Conservation (phyloP, 2,797 vertebrate genomes). For the Pipistrellus kuhlii region DNA sequence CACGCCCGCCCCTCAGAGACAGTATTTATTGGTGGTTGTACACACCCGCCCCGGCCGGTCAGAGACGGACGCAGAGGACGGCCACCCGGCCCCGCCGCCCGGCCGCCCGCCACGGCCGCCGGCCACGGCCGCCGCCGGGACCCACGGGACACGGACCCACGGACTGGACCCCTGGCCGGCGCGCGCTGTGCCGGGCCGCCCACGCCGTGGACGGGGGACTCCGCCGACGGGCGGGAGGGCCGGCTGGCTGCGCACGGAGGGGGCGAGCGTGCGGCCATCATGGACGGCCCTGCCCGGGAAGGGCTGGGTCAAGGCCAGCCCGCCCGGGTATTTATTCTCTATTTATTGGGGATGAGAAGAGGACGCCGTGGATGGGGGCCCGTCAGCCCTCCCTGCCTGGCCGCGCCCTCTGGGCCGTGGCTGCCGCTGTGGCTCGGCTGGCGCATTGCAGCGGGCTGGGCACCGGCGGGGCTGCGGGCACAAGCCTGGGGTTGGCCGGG, state of each 20-base stretch:
- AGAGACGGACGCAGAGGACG: not conserved
- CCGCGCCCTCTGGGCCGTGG: slow-evolving; percentile 56
- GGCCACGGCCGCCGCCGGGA: not conserved
- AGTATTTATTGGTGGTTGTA: slow-evolving; percentile 98
- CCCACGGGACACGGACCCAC: not conserved
- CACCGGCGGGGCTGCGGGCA: not conserved
- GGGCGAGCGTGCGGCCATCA: not conserved
- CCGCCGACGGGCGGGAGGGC: slow-evolving; percentile 8
- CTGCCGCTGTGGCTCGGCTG: slow-evolving; percentile 40
- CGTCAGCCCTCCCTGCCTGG: not conserved
- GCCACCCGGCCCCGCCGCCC: not conserved
- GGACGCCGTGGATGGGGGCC: not conserved
- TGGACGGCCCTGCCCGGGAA: slow-evolving; percentile 60
- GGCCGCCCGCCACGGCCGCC: not conserved
- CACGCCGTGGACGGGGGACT: not conserved
- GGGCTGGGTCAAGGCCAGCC: not conserved
- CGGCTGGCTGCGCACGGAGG: not conserved
- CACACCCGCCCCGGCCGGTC: slow-evolving; percentile 78
- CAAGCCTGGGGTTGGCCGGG: slow-evolving; percentile 38
- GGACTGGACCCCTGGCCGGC: not conserved
- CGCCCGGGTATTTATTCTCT: slow-evolving; percentile 80
- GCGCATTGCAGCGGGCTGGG: slow-evolving; percentile 2
- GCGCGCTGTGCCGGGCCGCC: not conserved
- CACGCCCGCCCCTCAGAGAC: slow-evolving; percentile 81
- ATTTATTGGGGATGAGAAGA: slow-evolving; percentile 79